Evolutionary conservation across 2,888 invertebrate species (phyloP).

Genomic region (Alcis repandata): DNA sequence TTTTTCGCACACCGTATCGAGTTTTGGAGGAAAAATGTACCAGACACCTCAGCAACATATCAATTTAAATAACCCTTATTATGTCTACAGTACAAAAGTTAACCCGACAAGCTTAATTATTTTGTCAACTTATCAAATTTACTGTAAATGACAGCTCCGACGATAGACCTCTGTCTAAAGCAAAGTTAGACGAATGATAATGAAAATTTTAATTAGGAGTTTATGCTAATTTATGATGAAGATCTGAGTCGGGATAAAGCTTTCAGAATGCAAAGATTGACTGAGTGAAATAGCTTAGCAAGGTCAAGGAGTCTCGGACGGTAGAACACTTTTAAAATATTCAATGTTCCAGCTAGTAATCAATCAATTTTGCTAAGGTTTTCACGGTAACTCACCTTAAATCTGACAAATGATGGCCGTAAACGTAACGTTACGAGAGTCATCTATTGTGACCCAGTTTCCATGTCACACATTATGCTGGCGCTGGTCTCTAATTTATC

Average conservation of each 20-base stretch:
- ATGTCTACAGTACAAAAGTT: slow-evolving; percentile 2
- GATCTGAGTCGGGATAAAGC: slow-evolving; percentile 49
- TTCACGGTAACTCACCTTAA: slow-evolving; percentile 29
- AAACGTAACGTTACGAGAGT: slow-evolving; percentile 37
- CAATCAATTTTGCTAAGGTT: slow-evolving; percentile 32
- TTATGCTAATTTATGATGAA: slow-evolving; percentile 65
- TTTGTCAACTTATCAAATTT: slow-evolving; percentile 45
- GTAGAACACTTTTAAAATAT: slow-evolving; percentile 40
- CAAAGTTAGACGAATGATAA: slow-evolving; percentile 50
- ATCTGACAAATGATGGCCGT: slow-evolving; percentile 36
- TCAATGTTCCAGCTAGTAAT: slow-evolving; percentile 28
- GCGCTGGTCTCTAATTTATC: slow-evolving; percentile 34
- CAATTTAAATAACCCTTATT: slow-evolving; percentile 1
- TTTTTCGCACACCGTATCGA: too few species aligned
- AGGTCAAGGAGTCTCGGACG: slow-evolving; percentile 38
- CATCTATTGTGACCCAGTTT: slow-evolving; percentile 43
- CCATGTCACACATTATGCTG: slow-evolving; percentile 33
- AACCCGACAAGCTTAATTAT: slow-evolving; percentile 38
- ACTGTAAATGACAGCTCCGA: slow-evolving; percentile 46
- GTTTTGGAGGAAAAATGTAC: not conserved
- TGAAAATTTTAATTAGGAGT: slow-evolving; percentile 66
- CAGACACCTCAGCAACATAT: not conserved
- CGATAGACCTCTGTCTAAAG: slow-evolving; percentile 38
- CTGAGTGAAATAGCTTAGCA: slow-evolving; percentile 54
- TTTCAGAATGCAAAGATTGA: slow-evolving; percentile 59